Evolutionary conservation across 2,888 invertebrate genomes (phyloP), one percentile per base, ranked within the genome.

Genomic region (Pachliopta kotzebuea): DNA sequence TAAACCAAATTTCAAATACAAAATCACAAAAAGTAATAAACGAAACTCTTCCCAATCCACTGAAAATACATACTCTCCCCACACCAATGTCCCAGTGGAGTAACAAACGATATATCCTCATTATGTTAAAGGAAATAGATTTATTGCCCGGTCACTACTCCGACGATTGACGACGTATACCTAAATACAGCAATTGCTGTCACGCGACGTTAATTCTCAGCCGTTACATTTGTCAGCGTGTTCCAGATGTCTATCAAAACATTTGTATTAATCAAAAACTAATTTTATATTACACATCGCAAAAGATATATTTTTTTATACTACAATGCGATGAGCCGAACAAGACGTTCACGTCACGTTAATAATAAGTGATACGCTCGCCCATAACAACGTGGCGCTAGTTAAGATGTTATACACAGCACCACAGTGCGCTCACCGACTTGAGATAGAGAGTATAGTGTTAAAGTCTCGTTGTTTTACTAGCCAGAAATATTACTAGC

Each of bases 111-210:
- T 63, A 55, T 59, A 54, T 59, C 60, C 56, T 60, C 56, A 60
- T 65, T 65, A 65, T 20, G 42, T 60, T 60, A 56, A 65, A 60
- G 56, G 50, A 53, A 65, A 60, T 50, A 65, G 60, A 65, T 65
- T 60, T 65, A 60, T 65, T 42, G 52, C 29, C 60, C 60, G 60
- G 56, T 65, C 60, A 60, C 56, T 60, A 24, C 64, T 11, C 21
- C 59, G 29, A 26, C 23, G 55, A 54, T 63, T 58, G 55, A 63
- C 54, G 53, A 54, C 59, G 59, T 53, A 20, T 9, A 54, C 56
- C 56, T 54, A 54, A 60, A 42, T 29, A 45, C 52, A 18, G 42
- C 54, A 60, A 54, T 42, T 26, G 21, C 37, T 37, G 60, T 54
- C 60, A 54, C 54, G 60, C 60, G n/a, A 50, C 31, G 23, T 23